phyloP scores from a whole-genome alignment of 2,113 vertebrate species.

The Carassius auratus region DNA sequence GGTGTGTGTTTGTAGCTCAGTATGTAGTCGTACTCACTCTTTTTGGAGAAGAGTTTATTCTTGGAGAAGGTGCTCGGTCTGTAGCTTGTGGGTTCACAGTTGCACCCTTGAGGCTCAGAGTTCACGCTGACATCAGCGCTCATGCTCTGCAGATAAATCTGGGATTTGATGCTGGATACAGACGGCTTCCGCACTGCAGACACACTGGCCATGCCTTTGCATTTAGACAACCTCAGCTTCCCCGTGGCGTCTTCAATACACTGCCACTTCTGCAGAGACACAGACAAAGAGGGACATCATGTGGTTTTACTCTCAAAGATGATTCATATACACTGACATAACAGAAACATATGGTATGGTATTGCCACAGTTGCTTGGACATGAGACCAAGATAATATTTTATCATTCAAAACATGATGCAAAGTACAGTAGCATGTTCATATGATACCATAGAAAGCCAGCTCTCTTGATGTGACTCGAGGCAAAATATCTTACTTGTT shows the following conservation, averaged over 20 bases:
- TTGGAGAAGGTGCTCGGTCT: conserved; percentile 76
- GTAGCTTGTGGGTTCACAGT: conserved; percentile 76
- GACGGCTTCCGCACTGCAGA: conserved; percentile 61
- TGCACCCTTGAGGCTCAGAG: conserved; percentile 71
- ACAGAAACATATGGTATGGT: not conserved
- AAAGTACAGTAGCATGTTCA: not conserved
- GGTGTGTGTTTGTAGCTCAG: not conserved
- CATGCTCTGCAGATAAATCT: conserved; percentile 72
- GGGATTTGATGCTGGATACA: conserved; percentile 81
- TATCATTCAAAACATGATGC: not conserved
- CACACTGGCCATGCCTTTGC: conserved; percentile 76
- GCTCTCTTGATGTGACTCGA: not conserved
- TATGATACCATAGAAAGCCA: not conserved
- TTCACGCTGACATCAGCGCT: conserved; percentile 18
- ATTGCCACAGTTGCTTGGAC: not conserved
- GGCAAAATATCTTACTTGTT: not conserved
- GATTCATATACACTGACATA: not conserved
- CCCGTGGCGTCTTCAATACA: conserved; percentile 90
- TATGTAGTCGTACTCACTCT: conserved; percentile 78
- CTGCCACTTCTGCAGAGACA: conserved; percentile 88
- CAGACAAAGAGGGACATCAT: not conserved
- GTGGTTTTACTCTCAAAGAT: not conserved
- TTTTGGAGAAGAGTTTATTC: conserved; percentile 86
- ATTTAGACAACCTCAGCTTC: conserved; percentile 90
- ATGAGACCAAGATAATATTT: not conserved